Evolutionary conservation across 2,888 invertebrate genomes (phyloP).

Genomic region (Hirtodrosophila confusa): DNA sequence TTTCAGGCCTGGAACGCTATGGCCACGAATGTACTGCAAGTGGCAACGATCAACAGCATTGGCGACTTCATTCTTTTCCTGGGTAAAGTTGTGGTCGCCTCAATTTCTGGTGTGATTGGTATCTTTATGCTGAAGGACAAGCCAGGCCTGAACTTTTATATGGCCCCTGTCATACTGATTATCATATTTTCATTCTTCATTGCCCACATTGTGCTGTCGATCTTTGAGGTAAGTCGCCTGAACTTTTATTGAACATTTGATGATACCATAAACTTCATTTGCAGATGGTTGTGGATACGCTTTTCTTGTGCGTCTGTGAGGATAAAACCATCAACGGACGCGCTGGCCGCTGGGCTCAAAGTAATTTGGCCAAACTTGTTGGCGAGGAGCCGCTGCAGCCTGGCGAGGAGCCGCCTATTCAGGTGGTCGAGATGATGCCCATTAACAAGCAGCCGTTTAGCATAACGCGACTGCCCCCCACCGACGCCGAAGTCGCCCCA

Average conservation of each 20-base stretch:
- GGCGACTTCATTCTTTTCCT: constrained; percentile 97
- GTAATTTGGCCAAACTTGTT: constrained; percentile 86
- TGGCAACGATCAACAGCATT: constrained; percentile 95
- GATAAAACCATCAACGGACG: constrained; percentile 93
- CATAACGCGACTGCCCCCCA: constrained; percentile 67
- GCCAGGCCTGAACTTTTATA: constrained; percentile 91
- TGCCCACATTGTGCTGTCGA: constrained; percentile 95
- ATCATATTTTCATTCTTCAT: constrained; percentile 95
- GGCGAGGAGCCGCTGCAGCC: constrained; percentile 84
- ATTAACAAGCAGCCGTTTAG: constrained; percentile 84
- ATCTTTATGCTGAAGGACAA: constrained; percentile 90
- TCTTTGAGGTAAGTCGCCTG: constrained; percentile 90
- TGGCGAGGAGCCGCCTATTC: constrained; percentile 83
- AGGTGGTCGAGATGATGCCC: constrained; percentile 84
- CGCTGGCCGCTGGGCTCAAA: constrained; percentile 87
- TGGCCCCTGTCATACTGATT: constrained; percentile 93
- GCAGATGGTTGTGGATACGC: constrained; percentile 96
- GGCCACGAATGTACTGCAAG: constrained; percentile 92
- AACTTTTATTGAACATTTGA: no score
- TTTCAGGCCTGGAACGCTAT: constrained; percentile 93
- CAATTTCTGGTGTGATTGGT: constrained; percentile 91
- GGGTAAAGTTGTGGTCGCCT: constrained; percentile 91
- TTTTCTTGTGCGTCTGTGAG: constrained; percentile 97
- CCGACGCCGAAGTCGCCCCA: constrained; percentile 65
- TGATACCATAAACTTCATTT: background rate